Evolutionary conservation across 2,888 invertebrate species (phyloP), one percentile per base, ranked within the genome.

Genomic region (Bellardia bayeri): DNA sequence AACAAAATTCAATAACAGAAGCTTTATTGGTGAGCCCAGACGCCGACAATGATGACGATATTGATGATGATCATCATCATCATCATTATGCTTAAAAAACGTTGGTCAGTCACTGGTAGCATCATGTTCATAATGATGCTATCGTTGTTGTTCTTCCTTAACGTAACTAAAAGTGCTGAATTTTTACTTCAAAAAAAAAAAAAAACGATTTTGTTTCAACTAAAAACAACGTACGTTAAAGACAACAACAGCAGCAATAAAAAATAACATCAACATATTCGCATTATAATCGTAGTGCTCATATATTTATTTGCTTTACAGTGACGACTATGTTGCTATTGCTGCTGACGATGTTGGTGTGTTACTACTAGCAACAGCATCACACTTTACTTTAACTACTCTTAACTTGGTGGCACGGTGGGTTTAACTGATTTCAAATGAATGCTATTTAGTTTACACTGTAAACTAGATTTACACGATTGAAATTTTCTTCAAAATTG

Each of bases 1-100:
- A 85, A 82, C 74, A 78, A 83, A 64, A 71, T 66, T 78, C 74
- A 83, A 87, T 84, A 87, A 87, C 87, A 84, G 87, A 84, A 87
- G 87, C 87, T 84, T 86, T 87, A 80, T 84, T 87, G 76, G 80
- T 58, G 69, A 84, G 83, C 72, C 80, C 84, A 80, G 76, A 87
- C 87, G 85, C 85, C 85, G 82, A 82, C 86, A 78, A 82, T 86
- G 8, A 78, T 82, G 81, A 82, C 37, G 71, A 42, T 82, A 33
- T 66, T 78, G 11, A 58, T 78, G 51, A 45, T 45, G 45, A 45
- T 45, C 2, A 42, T 33, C 5, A 40, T 72, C 30, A 37, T 66
- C 23, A 42, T 58, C 61, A 23, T 45, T 54, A 66, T 61, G 49
- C 75, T 82, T 61, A 68, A 75, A 49, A 56, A 16, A 54, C 40